Evolutionary conservation across 2,888 invertebrate genomes (phyloP), one percentile per base, ranked within the genome.

Genomic region (Yponomeuta evonymella): DNA sequence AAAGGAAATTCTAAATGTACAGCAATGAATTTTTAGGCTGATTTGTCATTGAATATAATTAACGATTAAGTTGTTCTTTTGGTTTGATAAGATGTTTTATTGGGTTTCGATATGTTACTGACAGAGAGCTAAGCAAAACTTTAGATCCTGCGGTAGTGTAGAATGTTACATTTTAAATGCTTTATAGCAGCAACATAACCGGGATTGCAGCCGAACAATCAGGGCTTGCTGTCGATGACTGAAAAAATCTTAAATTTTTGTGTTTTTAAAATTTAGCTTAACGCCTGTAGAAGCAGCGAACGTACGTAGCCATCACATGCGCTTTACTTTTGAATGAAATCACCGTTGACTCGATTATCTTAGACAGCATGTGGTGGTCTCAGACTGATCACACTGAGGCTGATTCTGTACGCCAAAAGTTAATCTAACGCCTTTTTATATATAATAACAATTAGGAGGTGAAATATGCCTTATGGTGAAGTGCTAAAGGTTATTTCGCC

Each of bases 41-140:
- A 76, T 81, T 81, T 79, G 79, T 75, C 76, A 81, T 82, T 80
- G 79, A 76, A 76, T 75, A 77, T 81, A 76, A 78, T 81, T 83
- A 79, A 79, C 78, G 76, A 82, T 84, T 84, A 83, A 81, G 82
- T 78, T 84, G 83, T 81, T 82, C 75, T 80, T 83, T 81, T 79
- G 76, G 76, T 82, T 84, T 83, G 77, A 80, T 81, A 81, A 76
- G 75, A 78, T 78, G 81, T 79, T 77, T 80, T 78, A 77, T 79
- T 80, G 80, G 75, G 81, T 79, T 81, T 78, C 76, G 75, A 80
- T 79, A 74, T 15, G 51, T 58, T 58, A 58, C 43, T 43, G 15
- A 58, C 12, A 58, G 15, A 58, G 51, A 74, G 79, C 76, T 76
- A 74, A 76, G 74, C 73, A 73, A 73, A 71, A 75, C 73, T 75